Evolutionary conservation across 2,888 invertebrate species (phyloP).

Genomic region (Megaustenia siamemsis): DNA sequence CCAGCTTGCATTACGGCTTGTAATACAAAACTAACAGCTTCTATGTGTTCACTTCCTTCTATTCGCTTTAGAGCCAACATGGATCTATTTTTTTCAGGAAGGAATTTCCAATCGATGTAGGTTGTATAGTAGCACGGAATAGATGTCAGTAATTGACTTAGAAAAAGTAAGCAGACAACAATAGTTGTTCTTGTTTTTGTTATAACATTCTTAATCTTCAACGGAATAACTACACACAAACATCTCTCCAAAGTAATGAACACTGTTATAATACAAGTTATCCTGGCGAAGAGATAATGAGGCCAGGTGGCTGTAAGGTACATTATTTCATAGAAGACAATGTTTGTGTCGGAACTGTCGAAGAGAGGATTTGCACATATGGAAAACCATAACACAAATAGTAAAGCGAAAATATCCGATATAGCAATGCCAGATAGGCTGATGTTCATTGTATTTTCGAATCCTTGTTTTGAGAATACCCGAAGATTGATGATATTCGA

Average conservation of each 20-base stretch:
- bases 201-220: constrained; percentile 13
- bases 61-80: constrained; percentile 25
- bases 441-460: constrained; percentile 28
- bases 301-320: constrained; percentile 64
- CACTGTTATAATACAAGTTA: constrained; percentile 24
- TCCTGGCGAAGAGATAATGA: constrained; percentile 23
- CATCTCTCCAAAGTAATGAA: constrained; percentile 33
- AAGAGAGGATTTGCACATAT: constrained; percentile 30
- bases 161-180: background rate
- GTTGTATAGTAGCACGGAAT: constrained; percentile 14
- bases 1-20: constrained; percentile 26
- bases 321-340: constrained; percentile 94
- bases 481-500: constrained; percentile 24
- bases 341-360: constrained; percentile 82
- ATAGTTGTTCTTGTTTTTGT: background rate
- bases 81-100: constrained; percentile 31
- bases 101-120: constrained; percentile 40
- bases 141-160: background rate
- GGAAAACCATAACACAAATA: constrained; percentile 15
- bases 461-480: constrained; percentile 13
- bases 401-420: constrained; percentile 6
- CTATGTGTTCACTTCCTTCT: constrained; percentile 6
- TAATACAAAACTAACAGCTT: constrained; percentile 38
- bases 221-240: constrained; percentile 23
- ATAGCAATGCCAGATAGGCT: constrained; percentile 29